A percentile compares a stretch with the other conserved stretches of the same genome.
phyloP scores from a whole-genome alignment of 2,888 invertebrate genomes.

The Amphiduros pacificus region DNA sequence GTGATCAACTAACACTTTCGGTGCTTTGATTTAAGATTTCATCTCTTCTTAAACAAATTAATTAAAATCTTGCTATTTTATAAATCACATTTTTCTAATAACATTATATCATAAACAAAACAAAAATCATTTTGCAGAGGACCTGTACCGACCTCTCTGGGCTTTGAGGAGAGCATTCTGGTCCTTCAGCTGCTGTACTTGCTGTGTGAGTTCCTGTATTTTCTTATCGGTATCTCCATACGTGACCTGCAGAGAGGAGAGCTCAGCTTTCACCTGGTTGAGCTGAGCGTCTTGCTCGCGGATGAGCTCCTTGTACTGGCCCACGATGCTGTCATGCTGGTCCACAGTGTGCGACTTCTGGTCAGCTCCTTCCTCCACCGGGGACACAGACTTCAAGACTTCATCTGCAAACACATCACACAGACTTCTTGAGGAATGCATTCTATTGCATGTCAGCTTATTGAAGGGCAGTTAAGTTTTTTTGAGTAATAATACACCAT shows the following conservation, averaged over 20 bases:
- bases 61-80: too few species aligned
- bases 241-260: constrained; percentile 43
- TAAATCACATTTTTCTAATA: too few species aligned
- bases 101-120: neutral
- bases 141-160: constrained; percentile 29
- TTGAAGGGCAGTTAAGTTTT: too few species aligned
- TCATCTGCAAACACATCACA: constrained; percentile 42
- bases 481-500: too few species aligned
- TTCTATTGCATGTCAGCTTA: too few species aligned
- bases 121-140: neutral
- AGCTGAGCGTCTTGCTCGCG: constrained; percentile 67
- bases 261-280: constrained; percentile 40
- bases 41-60: too few species aligned
- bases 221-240: constrained; percentile 51
- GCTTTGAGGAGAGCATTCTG: constrained; percentile 85
- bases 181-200: constrained; percentile 77
- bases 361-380: constrained; percentile 39
- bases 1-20: too few species aligned
- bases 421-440: too few species aligned
- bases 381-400: constrained; percentile 56
- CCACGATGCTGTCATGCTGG: constrained; percentile 63
- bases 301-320: constrained; percentile 87
- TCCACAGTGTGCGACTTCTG: constrained; percentile 43
- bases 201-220: constrained; percentile 71
- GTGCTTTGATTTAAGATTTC: too few species aligned